Evolutionary conservation across 2,888 invertebrate species (phyloP).

Genomic region (Limnephilus auricula): DNA sequence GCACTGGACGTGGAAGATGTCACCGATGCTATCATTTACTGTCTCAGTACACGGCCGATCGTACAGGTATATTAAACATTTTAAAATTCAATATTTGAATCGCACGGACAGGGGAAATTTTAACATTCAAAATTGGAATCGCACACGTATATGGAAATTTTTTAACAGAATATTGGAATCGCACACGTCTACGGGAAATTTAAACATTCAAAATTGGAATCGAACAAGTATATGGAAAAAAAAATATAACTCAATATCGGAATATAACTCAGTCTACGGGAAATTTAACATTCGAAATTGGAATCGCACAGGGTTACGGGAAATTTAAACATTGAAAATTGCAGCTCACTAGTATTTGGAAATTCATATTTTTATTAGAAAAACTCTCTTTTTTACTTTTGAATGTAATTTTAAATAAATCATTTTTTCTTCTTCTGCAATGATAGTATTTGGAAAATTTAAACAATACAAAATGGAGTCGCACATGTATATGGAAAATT

Average conservation of each 20-base stretch:
- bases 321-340: no score
- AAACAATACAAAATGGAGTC: not conserved
- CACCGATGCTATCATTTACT: conserved; percentile 42
- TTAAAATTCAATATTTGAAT: not conserved
- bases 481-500: not conserved
- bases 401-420: no score
- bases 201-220: not conserved
- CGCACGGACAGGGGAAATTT: not conserved
- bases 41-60: conserved; percentile 35
- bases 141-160: not conserved
- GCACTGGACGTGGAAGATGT: conserved; percentile 26
- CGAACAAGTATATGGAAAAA: not conserved
- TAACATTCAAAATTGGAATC: not conserved
- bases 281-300: not conserved
- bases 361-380: no score
- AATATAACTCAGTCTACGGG: no score
- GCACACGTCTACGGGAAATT: not conserved
- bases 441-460: not conserved
- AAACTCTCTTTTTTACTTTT: no score
- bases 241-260: no score
- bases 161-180: not conserved
- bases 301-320: no score
- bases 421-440: no score
- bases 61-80: conserved; percentile 45
- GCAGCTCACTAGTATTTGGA: not conserved